A percentile compares a stretch with the other conserved stretches of the same genome.
These are phyloP conservation scores for Agapornis roseicollis DNA, from an alignment of 2,113 vertebrate species.

Conservation along the genomic window DNA sequence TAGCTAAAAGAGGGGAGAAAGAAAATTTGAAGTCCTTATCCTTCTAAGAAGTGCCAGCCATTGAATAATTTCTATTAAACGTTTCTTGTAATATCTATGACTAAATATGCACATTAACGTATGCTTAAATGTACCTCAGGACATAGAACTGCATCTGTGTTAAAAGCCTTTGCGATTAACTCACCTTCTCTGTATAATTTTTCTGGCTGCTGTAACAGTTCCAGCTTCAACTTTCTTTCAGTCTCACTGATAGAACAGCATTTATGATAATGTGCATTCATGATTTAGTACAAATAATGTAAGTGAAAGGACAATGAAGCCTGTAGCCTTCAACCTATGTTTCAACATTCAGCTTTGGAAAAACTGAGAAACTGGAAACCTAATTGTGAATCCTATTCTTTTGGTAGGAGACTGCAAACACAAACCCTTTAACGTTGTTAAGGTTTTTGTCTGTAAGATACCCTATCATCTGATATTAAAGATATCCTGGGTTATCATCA, in stretches of 20 bases:
- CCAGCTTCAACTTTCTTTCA: not conserved
- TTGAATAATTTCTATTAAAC: not conserved
- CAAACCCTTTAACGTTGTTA: not conserved
- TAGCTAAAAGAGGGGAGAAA: slow-evolving; percentile 74
- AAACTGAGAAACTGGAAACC: not conserved
- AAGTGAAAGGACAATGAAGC: not conserved
- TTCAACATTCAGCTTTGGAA: not conserved
- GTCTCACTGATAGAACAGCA: not conserved
- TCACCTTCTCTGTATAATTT: not conserved
- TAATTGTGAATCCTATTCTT: not conserved
- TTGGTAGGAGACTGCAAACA: not conserved
- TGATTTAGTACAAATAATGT: not conserved
- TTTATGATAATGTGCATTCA: not conserved
- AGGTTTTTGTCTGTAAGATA: not conserved
- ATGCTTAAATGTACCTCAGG: not conserved
- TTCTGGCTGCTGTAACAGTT: not conserved
- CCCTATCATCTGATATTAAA: not conserved
- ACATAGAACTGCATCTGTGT: not conserved
- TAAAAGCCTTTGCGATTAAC: not conserved
- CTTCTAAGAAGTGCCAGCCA: not conserved
- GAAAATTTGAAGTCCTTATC: not conserved
- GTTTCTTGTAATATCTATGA: not conserved
- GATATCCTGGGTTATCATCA: not conserved
- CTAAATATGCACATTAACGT: not conserved
- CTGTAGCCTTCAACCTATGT: not conserved